Evolutionary conservation across 1,140 invertebrate species (phyloP), one percentile per base, ranked within the genome.

Genomic region (Aphis gossypii): DNA sequence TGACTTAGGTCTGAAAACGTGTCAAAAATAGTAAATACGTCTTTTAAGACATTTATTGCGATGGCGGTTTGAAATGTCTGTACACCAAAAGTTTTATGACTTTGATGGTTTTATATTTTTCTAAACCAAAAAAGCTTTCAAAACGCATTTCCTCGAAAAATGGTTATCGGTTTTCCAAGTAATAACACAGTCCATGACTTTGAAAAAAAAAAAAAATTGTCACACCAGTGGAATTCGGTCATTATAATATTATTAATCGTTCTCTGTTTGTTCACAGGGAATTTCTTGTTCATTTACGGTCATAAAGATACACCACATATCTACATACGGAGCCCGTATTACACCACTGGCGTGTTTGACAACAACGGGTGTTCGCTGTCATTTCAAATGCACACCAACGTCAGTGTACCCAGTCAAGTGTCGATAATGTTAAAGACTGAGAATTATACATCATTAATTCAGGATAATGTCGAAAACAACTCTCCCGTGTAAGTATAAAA

Each of bases 381-480:
- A 41, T 93, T 93, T 86, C 82, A 93, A 93, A 93, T 93, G 92
- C 92, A 93, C 41, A 93, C 92, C 46, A 93, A 93, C 92, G 82
- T 93, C 23, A 56, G 82, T 21, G 35, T 93, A 21, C 92, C 92
- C 23, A 93, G 60, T 56, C 76, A 93, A 56, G 82, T 93, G 25
- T 93, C 92, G 30, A 83, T 93, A 84, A 93, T 93, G 92, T n/a
- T 83, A 35, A 83, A 83, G 82, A 41, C 92, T 3, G 76, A 84
- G 25, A 93, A 93, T 44, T 93, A 93, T 44, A 93, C 92, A 7
- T 93, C 92, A 56, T 54, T 93, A 54, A 93, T 93, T 56, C 92
- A 93, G 60, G 92, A 93, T 25, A 93, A 93, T 35, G 76, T 93
- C 11, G 92, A 84, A 56, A 93, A 93, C 82, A 93, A 44, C 38